Percentiles rank a stretch among this genome's conserved stretches.
phyloP scores from a whole-genome alignment of 2,113 vertebrate genomes.

The Calyptommatus sinebrachiatus region DNA sequence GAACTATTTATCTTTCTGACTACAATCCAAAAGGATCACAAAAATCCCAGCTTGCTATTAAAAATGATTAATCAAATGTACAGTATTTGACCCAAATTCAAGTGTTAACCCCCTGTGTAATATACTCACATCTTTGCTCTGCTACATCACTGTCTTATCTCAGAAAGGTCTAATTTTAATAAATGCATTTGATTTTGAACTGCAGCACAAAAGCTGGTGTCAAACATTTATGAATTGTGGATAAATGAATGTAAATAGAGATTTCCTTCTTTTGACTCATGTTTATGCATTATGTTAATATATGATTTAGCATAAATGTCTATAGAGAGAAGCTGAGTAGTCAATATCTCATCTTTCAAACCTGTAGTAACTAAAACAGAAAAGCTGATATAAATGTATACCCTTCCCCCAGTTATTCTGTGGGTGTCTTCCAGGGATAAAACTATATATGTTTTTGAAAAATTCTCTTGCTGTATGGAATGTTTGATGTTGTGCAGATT shows the following conservation, averaged over 20 bases:
- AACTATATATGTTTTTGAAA: neutral
- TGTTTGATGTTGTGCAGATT: too few relatives aligned
- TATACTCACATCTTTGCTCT: conserved; percentile 43
- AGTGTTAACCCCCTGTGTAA: conserved; percentile 50
- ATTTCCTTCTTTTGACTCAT: conserved; percentile 49
- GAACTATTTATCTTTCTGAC: neutral
- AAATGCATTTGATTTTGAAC: conserved; percentile 47
- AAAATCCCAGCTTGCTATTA: conserved; percentile 4
- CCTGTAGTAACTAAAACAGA: conserved; percentile 51
- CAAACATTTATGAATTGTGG: conserved; percentile 51
- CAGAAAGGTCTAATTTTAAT: conserved; percentile 46
- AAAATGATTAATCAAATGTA: conserved; percentile 14
- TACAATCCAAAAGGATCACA: conserved; percentile 1
- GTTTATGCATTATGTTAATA: conserved; percentile 57
- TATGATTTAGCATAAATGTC: conserved; percentile 53
- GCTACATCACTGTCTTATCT: conserved; percentile 40
- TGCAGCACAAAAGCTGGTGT: conserved; percentile 36
- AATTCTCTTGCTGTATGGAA: neutral
- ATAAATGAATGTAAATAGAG: conserved; percentile 46
- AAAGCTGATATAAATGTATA: neutral
- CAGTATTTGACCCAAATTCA: conserved; percentile 40
- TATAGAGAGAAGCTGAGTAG: conserved; percentile 26
- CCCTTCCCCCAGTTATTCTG: neutral
- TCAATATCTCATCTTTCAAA: conserved; percentile 46
- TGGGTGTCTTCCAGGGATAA: neutral